These are phyloP conservation scores for Linnaemya vulpina DNA, from an alignment of 2,888 invertebrate genomes.

Conservation along the genomic window DNA sequence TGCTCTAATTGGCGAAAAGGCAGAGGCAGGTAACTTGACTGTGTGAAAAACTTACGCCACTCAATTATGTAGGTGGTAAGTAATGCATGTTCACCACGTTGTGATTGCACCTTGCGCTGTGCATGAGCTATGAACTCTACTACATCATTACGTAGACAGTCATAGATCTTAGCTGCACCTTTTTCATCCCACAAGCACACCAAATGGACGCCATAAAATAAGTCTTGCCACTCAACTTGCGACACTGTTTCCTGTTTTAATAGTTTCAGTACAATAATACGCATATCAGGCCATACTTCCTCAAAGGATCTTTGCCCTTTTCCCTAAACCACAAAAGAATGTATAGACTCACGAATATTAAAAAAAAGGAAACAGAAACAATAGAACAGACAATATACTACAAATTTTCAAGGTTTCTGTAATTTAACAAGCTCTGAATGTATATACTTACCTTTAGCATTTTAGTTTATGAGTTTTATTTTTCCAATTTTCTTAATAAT, in stretches of 20 bases:
- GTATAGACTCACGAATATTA: background rate
- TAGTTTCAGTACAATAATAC: slow-evolving; percentile 95
- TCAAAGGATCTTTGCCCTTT: slow-evolving; percentile 94
- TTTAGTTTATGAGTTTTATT: slow-evolving; percentile 41
- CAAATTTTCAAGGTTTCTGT: slow-evolving; percentile 43
- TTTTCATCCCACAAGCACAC: slow-evolving; percentile 99
- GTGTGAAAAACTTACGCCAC: slow-evolving; percentile 99
- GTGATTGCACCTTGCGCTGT: slow-evolving; percentile 93
- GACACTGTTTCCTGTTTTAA: slow-evolving; percentile 95
- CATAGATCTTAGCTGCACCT: slow-evolving; percentile 93
- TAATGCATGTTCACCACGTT: slow-evolving; percentile 97
- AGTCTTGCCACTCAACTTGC: slow-evolving; percentile 98
- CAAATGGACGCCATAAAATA: slow-evolving; percentile 97
- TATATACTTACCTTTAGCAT: slow-evolving; percentile 73
- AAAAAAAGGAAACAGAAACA: background rate
- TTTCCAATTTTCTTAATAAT: slow-evolving; percentile 48
- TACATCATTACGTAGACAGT: slow-evolving; percentile 95
- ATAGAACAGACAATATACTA: slow-evolving; percentile 24
- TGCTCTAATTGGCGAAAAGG: slow-evolving; percentile 97
- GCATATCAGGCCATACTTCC: slow-evolving; percentile 98
- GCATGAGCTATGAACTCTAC: slow-evolving; percentile 97
- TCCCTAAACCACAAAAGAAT: slow-evolving; percentile 72
- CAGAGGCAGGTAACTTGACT: slow-evolving; percentile 97
- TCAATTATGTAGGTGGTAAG: slow-evolving; percentile 98
- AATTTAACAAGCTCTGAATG: background rate